Evolutionary conservation across 2,888 invertebrate species (phyloP), one percentile per base, ranked within the genome.

Genomic region (Brenthis ino): DNA sequence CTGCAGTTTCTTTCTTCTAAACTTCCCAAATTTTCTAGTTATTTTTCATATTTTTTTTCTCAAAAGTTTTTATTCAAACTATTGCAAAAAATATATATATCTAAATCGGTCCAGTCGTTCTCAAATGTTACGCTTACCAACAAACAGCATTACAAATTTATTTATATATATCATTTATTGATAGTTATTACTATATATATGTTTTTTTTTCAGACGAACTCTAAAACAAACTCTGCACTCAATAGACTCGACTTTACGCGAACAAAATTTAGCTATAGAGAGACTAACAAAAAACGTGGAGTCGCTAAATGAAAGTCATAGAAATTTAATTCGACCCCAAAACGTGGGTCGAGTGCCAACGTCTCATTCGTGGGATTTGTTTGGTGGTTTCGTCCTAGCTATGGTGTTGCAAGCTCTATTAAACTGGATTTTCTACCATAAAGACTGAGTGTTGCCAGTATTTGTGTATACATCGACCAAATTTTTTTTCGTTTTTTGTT

Each of bases 171-270:
- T 20, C 0, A 20, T 20, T 20, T 20, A 20, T 20, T 20, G 0
- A 20, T 20, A 20, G 20, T 20, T 20, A 20, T 20, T 20, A 20
- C 20, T 20, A 20, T 20, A 20, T 20, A 20, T 20, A 28, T 28
- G 28, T 54, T 43, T 43, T 11, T 54, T 70, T 80, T 78, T 11
- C 86, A 85, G 87, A n/a, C 87, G 85, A 1, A 94, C 94, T 4
- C 74, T 94, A 20, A 88, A 93, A 28, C 84, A 91, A 48, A 87
- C 91, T 0, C 82, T 94, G 0, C 84, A 85, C 20, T 87, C 93
- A 33, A 88, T 94, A 11, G 94, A 94, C 76, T 75, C 84, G 0
- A 83, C 93, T 0, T 77, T 94, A 3, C 86, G 93, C n/a, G 93
- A 93, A 0, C 94, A 94, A 68, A 85, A 92, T 0, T 66, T 82